These are phyloP conservation scores for Salminus brasiliensis DNA, from an alignment of 2,113 vertebrate genomes.

Conservation along the genomic window DNA sequence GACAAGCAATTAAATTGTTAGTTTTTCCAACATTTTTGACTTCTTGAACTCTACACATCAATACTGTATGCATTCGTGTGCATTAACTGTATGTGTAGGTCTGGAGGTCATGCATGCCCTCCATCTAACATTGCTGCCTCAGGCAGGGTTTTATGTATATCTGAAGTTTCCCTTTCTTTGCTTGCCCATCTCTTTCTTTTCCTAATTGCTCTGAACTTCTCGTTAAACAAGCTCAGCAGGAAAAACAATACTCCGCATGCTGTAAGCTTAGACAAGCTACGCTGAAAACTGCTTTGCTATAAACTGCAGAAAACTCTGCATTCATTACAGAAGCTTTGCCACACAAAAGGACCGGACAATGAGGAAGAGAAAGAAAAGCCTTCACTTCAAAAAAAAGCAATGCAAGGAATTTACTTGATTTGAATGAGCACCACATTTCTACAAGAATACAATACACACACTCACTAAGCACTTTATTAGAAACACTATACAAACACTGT, in stretches of 20 bases:
- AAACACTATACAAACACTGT: too few species aligned
- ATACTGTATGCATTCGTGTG: background rate
- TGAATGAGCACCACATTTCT: too few species aligned
- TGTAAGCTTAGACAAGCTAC: background rate
- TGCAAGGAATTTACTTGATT: too few species aligned
- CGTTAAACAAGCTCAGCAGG: background rate
- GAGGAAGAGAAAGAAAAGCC: background rate
- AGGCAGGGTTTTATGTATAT: too few species aligned
- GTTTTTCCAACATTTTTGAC: background rate
- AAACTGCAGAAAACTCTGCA: background rate
- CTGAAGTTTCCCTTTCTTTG: background rate
- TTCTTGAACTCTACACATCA: background rate
- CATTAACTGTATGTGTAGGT: background rate
- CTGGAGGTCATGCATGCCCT: background rate
- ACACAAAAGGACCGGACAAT: background rate
- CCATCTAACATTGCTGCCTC: background rate
- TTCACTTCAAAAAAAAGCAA: too few species aligned
- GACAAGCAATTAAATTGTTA: background rate
- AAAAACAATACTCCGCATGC: background rate
- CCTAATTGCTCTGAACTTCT: background rate
- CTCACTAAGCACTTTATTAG: too few species aligned
- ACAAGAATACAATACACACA: too few species aligned
- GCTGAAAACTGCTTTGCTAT: background rate
- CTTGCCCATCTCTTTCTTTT: background rate
- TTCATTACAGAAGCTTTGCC: background rate